Percentiles rank a stretch among this genome's conserved stretches.
Evolutionary conservation across 2,888 invertebrate species (phyloP).

Genomic region (Lingula anatina): DNA sequence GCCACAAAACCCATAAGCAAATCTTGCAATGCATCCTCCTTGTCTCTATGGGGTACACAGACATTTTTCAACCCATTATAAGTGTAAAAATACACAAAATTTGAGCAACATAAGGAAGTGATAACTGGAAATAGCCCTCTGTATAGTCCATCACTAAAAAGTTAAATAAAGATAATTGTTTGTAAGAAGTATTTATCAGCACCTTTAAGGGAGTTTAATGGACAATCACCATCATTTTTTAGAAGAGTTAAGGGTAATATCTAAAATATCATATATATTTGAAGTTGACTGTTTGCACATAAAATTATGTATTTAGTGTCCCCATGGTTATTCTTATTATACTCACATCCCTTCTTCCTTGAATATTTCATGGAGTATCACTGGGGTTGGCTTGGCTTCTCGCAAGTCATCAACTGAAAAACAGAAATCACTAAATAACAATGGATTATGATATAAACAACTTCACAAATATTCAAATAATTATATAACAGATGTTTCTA

Average conservation of each 20-base stretch:
- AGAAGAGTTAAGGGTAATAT: background rate
- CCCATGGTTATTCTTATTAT: constrained; percentile 2
- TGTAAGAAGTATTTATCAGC: background rate
- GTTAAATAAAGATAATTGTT: background rate
- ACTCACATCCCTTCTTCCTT: constrained; percentile 67
- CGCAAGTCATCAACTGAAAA: constrained; percentile 64
- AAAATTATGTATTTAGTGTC: no score
- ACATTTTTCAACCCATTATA: constrained; percentile 75
- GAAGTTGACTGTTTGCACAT: no score
- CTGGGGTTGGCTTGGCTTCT: constrained; percentile 64
- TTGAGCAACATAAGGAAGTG: constrained; percentile 78
- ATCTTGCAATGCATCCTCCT: constrained; percentile 65
- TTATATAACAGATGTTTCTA: no score
- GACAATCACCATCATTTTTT: background rate
- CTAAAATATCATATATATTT: background rate
- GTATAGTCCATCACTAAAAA: constrained; percentile 59
- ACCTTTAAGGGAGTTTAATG: background rate
- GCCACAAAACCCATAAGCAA: constrained; percentile 72
- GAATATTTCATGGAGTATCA: constrained; percentile 63
- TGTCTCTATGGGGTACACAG: constrained; percentile 58
- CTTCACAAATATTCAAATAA: no score
- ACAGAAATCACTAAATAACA: no score
- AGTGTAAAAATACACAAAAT: constrained; percentile 92
- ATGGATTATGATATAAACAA: no score
- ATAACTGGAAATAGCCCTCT: constrained; percentile 77